Percentiles rank a stretch among this genome's conserved stretches.
Conservation (phyloP, 2,797 vertebrate species). For the Lutjanus campechanus region DNA sequence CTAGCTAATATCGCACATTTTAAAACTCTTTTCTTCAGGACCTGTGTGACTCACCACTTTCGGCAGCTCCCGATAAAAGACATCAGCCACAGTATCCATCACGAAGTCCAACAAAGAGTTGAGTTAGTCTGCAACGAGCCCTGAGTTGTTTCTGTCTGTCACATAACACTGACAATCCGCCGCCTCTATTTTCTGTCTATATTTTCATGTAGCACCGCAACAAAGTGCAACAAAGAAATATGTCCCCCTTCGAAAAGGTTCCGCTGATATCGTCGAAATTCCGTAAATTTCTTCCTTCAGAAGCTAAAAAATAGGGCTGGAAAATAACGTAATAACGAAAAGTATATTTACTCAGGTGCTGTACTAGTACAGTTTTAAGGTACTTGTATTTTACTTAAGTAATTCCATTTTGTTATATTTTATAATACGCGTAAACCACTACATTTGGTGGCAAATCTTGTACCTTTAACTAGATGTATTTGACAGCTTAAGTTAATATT, state of each 20-base stretch:
- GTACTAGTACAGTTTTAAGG: no score
- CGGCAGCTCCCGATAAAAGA: slow-evolving; percentile 83
- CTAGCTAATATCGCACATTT: neutral
- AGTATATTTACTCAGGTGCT: no score
- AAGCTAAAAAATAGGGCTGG: neutral
- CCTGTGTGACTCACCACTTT: slow-evolving; percentile 83
- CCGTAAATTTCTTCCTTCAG: neutral
- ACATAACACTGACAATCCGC: neutral
- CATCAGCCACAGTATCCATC: slow-evolving; percentile 78
- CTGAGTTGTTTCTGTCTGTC: neutral
- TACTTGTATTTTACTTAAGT: no score
- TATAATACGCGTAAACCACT: no score
- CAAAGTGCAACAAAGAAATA: slow-evolving; percentile 67
- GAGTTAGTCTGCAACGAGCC: neutral
- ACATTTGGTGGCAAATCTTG: no score
- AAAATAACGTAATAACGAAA: no score
- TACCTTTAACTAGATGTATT: no score
- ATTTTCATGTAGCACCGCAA: slow-evolving; percentile 61
- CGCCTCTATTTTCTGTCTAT: slow-evolving; percentile 65
- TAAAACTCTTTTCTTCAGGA: rapidly evolving
- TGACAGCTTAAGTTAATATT: no score
- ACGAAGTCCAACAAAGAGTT: neutral
- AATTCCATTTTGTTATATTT: no score
- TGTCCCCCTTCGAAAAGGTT: slow-evolving; percentile 49
- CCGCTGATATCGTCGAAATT: slow-evolving; percentile 6